A percentile compares a stretch with the other conserved stretches of the same genome.
Conservation (phyloP, 2,113 vertebrate genomes). For the Lophochroa leadbeateri region DNA sequence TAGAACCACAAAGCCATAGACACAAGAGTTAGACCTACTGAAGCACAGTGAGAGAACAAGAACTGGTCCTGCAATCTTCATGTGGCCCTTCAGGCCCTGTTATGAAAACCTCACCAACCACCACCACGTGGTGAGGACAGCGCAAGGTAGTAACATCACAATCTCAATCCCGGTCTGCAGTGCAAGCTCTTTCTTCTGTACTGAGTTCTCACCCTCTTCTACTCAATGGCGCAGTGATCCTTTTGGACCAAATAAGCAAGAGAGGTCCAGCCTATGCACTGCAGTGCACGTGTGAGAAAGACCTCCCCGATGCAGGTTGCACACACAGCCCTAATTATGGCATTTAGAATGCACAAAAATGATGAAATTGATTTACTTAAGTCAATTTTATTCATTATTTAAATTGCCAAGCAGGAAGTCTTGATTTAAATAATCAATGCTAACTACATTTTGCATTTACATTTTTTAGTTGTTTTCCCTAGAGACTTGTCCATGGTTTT, state of each 20-base stretch:
- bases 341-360: neutral
- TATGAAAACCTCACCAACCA: neutral
- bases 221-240: accelerated
- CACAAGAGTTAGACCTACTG: neutral
- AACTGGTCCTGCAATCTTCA: neutral
- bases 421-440: conserved; percentile 54
- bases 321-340: neutral
- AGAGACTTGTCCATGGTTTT: neutral
- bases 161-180: neutral
- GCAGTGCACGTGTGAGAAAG: neutral
- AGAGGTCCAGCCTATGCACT: neutral
- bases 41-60: neutral
- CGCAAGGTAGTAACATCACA: neutral
- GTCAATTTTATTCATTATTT: conserved; percentile 56
- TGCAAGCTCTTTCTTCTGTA: neutral
- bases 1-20: neutral
- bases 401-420: conserved; percentile 42
- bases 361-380: neutral
- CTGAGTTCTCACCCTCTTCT: neutral
- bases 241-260: neutral
- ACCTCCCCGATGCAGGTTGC: neutral
- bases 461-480: neutral
- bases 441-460: neutral
- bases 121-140: neutral
- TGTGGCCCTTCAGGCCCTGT: neutral